Evolutionary conservation across 2,113 vertebrate species (phyloP), one percentile per base, ranked within the genome.

Genomic region (Holacanthus passer): DNA sequence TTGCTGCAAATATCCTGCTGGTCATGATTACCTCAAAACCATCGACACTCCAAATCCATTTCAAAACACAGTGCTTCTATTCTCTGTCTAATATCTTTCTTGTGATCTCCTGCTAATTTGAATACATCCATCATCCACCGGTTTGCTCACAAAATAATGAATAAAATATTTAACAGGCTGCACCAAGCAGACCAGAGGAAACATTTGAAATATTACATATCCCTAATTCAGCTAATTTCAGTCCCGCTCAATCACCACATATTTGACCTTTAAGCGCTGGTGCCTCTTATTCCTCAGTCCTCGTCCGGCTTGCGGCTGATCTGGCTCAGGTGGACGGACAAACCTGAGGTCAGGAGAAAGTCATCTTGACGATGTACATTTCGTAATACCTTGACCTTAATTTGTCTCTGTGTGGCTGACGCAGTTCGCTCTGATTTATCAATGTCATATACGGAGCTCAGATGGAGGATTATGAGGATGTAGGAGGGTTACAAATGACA

Each of bases 381-480:
- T 85, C 47, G 39, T 39, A 64, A 76, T 53, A 56, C 37, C 52
- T 22, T 62, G 41, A 11, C 50, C 52, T 17, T 78, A 48, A 67
- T 74, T 74, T 31, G 56, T 78, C 82, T 64, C 43, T 1, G 4
- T 2, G 41, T 17, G 24, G 31, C 45, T 59, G 69, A 14, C 71
- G 24, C 47, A 22, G 48, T 13, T 70, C 0, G 0, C 35, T 48
- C 24, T 81, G 84, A 89, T 89, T 75, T 56, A 83, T 86, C 79
- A 58, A 13, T 72, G 77, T 87, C 82, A 77, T 75, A 84, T 50
- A 37, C 22, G 4, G 65, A 69, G 76, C 64, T 84, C 72, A 48
- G 37, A 65, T 31, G 6, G 50, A 62, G 66, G 77, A 84, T 84
- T 80, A 84, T 52, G 62, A 84, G 73, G 86, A 67, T 73, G 69